Base-by-base conservation (phyloP, 2,888 invertebrate species). In the Rotaria magnacalcarata region DNA sequence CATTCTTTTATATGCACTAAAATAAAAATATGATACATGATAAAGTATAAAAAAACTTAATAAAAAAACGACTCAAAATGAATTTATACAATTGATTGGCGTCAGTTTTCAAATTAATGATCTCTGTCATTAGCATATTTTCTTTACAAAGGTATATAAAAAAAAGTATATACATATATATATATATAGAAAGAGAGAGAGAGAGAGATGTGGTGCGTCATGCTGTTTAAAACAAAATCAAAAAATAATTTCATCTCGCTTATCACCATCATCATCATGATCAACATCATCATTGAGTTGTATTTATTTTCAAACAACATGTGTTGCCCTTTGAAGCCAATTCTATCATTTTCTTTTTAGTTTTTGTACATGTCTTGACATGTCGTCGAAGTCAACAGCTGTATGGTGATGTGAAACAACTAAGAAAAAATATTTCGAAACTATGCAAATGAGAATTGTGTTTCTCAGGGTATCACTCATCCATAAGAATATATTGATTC, bases 81-180 rank as follows among this genome's bases (percentile, higher is more conserved):
- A 67, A 67, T 67, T 67, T 67, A 34, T 67, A 34, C 67, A 67
- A 67, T 67, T 67, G 67, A 67, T 67, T 67, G 67, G 67, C 67
- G 67, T 67, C 67, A 67, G 67, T 67, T 67, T 67, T 67, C 67
- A 67, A 67, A 67, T 67, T 67, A 67, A 67, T 67, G 67, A 67
- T 67, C 34, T 67, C 34, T 67, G 34, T 67, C 67, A 67, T 67
- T 67, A 67, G 67, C 67, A 67, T 67, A 67, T 67, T 67, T 67
- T 67, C 34, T 67, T 67, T 56, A 56, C 56, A 56, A 56, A 24
- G 24, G 24, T 56, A 2, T 34, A 34, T 34, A 34, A 34, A 34
- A 34, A 34, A 34, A 34, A 34, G 34, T 34, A 34, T 34, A n/a
- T 60, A 60, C 8, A 67, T 5, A 34, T 27, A 34, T 67, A 16